Base-by-base conservation (phyloP, 2,113 vertebrate species). In the Pardalotus punctatus region DNA sequence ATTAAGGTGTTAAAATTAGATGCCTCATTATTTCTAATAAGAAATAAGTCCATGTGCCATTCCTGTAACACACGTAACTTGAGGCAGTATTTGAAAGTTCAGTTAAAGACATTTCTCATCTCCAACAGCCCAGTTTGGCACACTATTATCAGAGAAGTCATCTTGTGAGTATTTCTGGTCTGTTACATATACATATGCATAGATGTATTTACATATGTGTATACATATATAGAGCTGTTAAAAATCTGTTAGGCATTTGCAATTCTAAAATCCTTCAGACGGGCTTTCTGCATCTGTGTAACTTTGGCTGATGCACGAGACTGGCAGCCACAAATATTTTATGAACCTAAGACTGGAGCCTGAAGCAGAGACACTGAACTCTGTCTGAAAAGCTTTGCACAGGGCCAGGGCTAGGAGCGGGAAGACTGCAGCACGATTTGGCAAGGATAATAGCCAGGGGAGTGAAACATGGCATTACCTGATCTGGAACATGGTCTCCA, bases 61-160 rank as follows among this genome's bases (percentile, higher is more conserved):
- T 31, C 9, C 29, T 73, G 28, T 54, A 79, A 43, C n/a, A 74
- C 35, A 38, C 0, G 0, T 13, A 48, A 43, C 79, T 11, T 5
- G 6, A 45, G 17, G 25, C 53, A 50, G n/a, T 6, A 21, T 31
- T 53, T 35, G 6, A 21, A 61, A 62, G 79, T 15, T 70, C 69
- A 45, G 0, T 16, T 81, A 19, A 57, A 88, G 36, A 22, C 23
- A 21, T 24, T 33, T 48, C 40, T 87, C 31, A 45, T 33, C 25
- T 36, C 53, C 51, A 56, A 17, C 31, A 48, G 40, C 48, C 43
- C n/a, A 9, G 17, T 38, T 51, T 72, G 66, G 62, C 72, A 53
- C 8, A 4, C 8, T 38, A 9, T 36, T 56, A 65, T 3, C 51
- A 64, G 53, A 65, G n/a, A 79, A 74, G 57, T 27, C 12, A 60